Base-by-base conservation (phyloP, 2,888 invertebrate species). In the Drosophila ochracea region DNA sequence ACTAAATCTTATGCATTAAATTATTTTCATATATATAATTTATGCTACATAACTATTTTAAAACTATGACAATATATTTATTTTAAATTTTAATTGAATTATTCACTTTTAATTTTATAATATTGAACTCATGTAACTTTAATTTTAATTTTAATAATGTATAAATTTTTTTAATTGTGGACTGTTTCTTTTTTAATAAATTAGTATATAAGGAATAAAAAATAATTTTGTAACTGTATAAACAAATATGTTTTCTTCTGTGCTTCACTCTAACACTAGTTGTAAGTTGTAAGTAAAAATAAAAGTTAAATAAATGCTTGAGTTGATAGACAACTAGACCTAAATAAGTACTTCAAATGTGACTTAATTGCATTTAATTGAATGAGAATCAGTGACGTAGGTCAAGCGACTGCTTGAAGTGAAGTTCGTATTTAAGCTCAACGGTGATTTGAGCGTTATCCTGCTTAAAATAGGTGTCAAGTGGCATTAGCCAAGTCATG, bases 401-500 rank as follows among this genome's bases (percentile, higher is more conserved):
- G 47, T 66, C 59, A 66, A 59, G 59, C 39, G 49, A 52, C 54
- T n/a, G 47, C 65, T 63, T 54, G 47, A 73, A 73, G 73, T 69
- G 63, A 69, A 58, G 49, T 47, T 73, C 50, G 63, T 21, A 33
- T 54, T 47, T 41, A 61, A 77, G 77, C 66, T 53, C 43, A 59
- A 58, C 68, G 53, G 47, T 55, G 65, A 65, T 52, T 47, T 25
- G 37, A 35, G 54, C 53, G 43, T 28, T 37, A 64, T 57, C 39
- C 68, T 41, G 35, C 25, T 50, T 69, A 78, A 65, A 73, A 76
- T 69, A 61, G 64, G 83, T 84, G 83, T 84, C 85, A 83, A 83
- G 78, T 78, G 68, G 83, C 76, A 82, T 84, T 80, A 83, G 78
- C 61, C 47, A 83, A 80, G 81, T 85, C 69, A 79, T 60, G 58